Evolutionary conservation across 2,888 invertebrate genomes (phyloP).

Genomic region (Clanis bilineata): DNA sequence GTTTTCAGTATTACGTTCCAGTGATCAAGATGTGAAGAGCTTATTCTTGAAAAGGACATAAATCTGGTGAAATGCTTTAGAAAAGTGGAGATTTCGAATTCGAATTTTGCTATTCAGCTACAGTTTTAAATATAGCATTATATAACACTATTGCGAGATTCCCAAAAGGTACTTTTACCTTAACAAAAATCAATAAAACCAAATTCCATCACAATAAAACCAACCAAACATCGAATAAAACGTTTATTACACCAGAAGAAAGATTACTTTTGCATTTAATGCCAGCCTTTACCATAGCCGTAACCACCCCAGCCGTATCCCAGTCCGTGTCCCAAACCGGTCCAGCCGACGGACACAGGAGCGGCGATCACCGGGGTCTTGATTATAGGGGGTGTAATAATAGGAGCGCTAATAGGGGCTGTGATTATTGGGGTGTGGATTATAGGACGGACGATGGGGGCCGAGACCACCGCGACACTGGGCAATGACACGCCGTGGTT

Average conservation of each 20-base stretch:
- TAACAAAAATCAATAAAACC: not conserved
- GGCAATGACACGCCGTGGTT: constrained; percentile 58
- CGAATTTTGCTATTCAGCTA: not conserved
- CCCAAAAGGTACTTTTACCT: too few relatives aligned
- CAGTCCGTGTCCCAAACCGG: constrained; percentile 20
- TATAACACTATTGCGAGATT: too few relatives aligned
- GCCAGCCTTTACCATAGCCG: constrained; percentile 34
- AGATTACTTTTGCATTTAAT: constrained; percentile 15
- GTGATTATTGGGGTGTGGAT: constrained; percentile 29
- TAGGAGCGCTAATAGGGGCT: constrained; percentile 35
- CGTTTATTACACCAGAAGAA: constrained; percentile 12
- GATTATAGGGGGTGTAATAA: constrained; percentile 31
- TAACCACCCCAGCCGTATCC: constrained; percentile 26
- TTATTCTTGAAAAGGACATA: too few relatives aligned
- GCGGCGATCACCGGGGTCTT: constrained; percentile 31
- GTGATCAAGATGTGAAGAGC: not conserved
- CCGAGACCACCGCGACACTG: constrained; percentile 36
- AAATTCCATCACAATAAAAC: not conserved
- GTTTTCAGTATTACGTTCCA: not conserved
- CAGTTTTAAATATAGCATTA: not conserved
- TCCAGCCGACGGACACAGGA: constrained; percentile 12
- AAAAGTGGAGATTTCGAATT: not conserved
- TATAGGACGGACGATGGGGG: constrained; percentile 38
- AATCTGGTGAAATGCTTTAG: too few relatives aligned
- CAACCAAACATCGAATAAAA: constrained; percentile 5